Evolutionary conservation across 2,888 invertebrate species (phyloP).

Genomic region (Zygothrica quintamaculata): DNA sequence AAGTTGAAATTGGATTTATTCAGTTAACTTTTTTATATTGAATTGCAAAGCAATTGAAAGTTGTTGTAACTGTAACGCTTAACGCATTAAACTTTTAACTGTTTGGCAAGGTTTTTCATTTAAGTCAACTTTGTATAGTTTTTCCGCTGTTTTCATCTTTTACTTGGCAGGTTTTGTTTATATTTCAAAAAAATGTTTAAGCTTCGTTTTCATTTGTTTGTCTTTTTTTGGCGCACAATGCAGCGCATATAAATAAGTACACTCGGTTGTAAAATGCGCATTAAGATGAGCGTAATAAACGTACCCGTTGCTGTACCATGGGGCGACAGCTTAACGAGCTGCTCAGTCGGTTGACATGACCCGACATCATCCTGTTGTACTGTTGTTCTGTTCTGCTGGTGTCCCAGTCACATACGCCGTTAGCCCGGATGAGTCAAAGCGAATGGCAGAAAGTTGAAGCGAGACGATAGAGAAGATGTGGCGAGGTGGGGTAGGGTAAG

Average conservation of each 20-base stretch:
- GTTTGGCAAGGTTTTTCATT: slow-evolving; percentile 6
- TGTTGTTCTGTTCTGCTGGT: too few species aligned
- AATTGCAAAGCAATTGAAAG: slow-evolving; percentile 21
- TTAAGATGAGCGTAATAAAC: slow-evolving; percentile 73
- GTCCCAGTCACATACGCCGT: slow-evolving; percentile 62
- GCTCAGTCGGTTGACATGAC: slow-evolving; percentile 65
- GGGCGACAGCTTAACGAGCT: slow-evolving; percentile 75
- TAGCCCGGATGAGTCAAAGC: not conserved
- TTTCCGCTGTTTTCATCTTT: too few species aligned
- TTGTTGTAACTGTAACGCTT: slow-evolving; percentile 13
- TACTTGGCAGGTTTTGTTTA: too few species aligned
- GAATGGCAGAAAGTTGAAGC: slow-evolving; percentile 32
- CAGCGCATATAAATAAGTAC: slow-evolving; percentile 58
- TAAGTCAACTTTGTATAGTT: not conserved
- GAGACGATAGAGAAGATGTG: too few species aligned
- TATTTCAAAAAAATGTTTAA: too few species aligned
- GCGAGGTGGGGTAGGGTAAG: too few species aligned
- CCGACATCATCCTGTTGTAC: too few species aligned
- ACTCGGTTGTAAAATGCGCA: slow-evolving; percentile 72
- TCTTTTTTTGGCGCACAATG: slow-evolving; percentile 26
- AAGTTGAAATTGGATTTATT: too few species aligned
- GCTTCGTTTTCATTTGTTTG: slow-evolving; percentile 6
- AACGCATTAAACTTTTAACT: slow-evolving; percentile 13
- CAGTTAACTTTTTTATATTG: not conserved
- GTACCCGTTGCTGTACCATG: slow-evolving; percentile 37